Percentiles rank a stretch among this genome's conserved stretches.
These are phyloP conservation scores for Ennomos erosarius DNA, from an alignment of 2,888 invertebrate species.

Conservation along the genomic window DNA sequence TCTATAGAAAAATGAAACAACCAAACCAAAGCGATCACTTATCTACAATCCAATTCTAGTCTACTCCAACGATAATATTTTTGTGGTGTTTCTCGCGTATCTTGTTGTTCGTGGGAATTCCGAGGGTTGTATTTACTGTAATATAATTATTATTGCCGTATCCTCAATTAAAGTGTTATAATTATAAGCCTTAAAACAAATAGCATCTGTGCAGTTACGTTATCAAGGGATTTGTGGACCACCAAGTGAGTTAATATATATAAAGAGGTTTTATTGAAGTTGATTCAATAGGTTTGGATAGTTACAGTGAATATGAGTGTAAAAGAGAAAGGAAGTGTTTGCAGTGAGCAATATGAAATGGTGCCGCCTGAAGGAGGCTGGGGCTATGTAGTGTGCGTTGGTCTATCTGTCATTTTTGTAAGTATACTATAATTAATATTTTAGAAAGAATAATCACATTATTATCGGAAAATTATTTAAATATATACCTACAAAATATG, in stretches of 20 bases:
- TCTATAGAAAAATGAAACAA: constrained; percentile 15
- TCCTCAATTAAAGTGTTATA: constrained; percentile 66
- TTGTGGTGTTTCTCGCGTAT: constrained; percentile 17
- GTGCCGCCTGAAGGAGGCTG: constrained; percentile 89
- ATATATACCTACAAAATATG: too few relatives aligned
- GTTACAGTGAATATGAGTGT: constrained; percentile 58
- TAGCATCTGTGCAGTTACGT: constrained; percentile 57
- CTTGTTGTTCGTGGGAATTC: constrained; percentile 76
- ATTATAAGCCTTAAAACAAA: constrained; percentile 63
- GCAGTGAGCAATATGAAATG: constrained; percentile 69
- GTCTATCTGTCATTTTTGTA: constrained; percentile 88
- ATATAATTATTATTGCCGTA: constrained; percentile 45
- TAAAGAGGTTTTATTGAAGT: constrained; percentile 37
- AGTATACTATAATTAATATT: constrained; percentile 61
- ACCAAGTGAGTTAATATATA: constrained; percentile 52
- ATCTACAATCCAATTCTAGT: constrained; percentile 7
- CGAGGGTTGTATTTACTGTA: constrained; percentile 62
- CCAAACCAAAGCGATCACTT: background rate
- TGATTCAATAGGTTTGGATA: constrained; percentile 31
- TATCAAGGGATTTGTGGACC: constrained; percentile 68
- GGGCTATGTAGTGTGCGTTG: constrained; percentile 89
- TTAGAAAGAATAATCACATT: background rate
- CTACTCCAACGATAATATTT: constrained; percentile 11
- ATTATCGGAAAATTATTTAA: too few relatives aligned
- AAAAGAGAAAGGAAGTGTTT: constrained; percentile 56